Conservation (phyloP, 2,113 vertebrate species). For the Plecturocebus donacophilus region DNA sequence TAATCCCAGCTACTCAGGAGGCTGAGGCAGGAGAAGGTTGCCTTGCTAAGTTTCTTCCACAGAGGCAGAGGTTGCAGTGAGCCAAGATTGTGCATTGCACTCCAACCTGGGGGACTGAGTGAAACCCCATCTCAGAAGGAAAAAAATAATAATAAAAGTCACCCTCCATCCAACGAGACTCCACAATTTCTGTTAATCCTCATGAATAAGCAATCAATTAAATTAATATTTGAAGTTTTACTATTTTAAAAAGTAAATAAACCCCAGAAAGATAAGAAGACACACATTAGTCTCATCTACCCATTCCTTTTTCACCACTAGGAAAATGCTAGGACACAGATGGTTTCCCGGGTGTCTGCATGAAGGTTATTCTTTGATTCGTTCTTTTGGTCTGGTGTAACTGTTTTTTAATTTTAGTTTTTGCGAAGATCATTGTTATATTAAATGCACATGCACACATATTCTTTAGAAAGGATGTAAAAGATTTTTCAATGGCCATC, state of each 20-base stretch:
- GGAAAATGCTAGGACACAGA: background rate
- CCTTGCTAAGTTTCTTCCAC: too few relatives aligned
- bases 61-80: too few relatives aligned
- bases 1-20: too few relatives aligned
- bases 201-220: background rate
- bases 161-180: background rate
- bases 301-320: background rate
- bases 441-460: background rate
- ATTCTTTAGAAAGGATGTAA: background rate
- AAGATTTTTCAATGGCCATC: background rate
- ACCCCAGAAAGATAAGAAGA: background rate
- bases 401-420: background rate
- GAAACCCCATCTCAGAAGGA: too few relatives aligned
- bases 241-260: constrained; percentile 10
- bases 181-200: background rate
- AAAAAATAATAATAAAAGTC: background rate
- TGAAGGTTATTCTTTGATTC: background rate
- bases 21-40: too few relatives aligned
- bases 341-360: background rate
- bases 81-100: too few relatives aligned
- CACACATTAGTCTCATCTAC: background rate
- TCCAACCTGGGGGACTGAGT: too few relatives aligned
- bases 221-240: background rate
- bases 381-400: background rate
- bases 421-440: background rate